phyloP scores from a whole-genome alignment of 2,888 invertebrate genomes.

The Leucania comma region DNA sequence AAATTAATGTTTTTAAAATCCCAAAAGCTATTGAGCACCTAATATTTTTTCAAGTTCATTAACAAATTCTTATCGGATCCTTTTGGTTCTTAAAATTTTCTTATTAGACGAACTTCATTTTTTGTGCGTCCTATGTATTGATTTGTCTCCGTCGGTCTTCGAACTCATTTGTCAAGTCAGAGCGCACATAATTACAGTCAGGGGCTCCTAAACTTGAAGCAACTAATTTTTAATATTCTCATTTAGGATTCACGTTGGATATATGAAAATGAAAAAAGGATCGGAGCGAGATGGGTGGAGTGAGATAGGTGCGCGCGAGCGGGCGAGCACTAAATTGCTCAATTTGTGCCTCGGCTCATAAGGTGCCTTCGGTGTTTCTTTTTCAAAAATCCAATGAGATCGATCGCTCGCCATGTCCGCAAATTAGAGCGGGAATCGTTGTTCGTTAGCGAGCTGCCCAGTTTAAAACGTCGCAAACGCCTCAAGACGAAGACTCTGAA shows the following conservation, averaged over 20 bases:
- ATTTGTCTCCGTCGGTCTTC: slow-evolving; percentile 69
- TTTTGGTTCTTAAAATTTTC: slow-evolving; percentile 51
- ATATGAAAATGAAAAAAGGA: slow-evolving; percentile 67
- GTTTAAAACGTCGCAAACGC: slow-evolving; percentile 70
- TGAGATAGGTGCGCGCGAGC: slow-evolving; percentile 73
- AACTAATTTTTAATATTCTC: slow-evolving; percentile 79
- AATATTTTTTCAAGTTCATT: slow-evolving; percentile 46
- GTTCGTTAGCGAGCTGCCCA: slow-evolving; percentile 82
- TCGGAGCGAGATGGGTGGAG: slow-evolving; percentile 72
- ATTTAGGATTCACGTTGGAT: slow-evolving; percentile 77
- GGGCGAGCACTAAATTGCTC: slow-evolving; percentile 87
- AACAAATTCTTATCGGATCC: slow-evolving; percentile 55
- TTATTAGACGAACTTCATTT: slow-evolving; percentile 55
- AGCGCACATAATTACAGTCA: slow-evolving; percentile 68
- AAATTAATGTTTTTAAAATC: slow-evolving; percentile 34
- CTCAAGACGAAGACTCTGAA: slow-evolving; percentile 53
- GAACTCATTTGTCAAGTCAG: slow-evolving; percentile 70
- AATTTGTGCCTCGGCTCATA: slow-evolving; percentile 87
- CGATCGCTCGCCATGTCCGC: slow-evolving; percentile 90
- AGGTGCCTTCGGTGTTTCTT: slow-evolving; percentile 83
- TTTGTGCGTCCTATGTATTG: slow-evolving; percentile 61
- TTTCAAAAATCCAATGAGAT: slow-evolving; percentile 90
- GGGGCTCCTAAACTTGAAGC: slow-evolving; percentile 71
- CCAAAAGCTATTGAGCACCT: slow-evolving; percentile 15
- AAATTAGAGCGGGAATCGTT: slow-evolving; percentile 89